Base-by-base conservation (phyloP, 2,113 vertebrate species). In the Silurus meridionalis region DNA sequence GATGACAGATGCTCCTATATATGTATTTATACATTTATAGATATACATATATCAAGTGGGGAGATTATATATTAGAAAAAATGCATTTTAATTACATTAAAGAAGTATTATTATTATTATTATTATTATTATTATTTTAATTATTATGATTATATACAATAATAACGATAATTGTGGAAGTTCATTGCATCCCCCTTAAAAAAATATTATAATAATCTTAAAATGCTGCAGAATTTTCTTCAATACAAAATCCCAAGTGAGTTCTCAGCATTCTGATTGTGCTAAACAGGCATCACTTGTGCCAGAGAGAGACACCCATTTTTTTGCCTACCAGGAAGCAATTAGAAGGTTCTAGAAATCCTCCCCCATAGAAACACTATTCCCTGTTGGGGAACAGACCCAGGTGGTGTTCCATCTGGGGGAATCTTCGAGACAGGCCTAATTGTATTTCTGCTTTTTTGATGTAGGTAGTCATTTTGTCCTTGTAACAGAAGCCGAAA, bases 281-380 rank as follows among this genome's bases (percentile, higher is more conserved):
- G n/a, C 15, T 9, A 17, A 58, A 4, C 53, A 79, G n/a, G 66
- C 66, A 25, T 83, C 28, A 60, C 25, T 58, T 28, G n/a, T 28
- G 5, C 53, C 19, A 69, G 25, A 8, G 19, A 10, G 28, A 71
- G 28, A 58, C 25, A 13, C 55, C 53, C 21, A 25, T 21, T 48
- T 28, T 67, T 58, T 80, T 57, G 53, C 25, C 17, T 80, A 80
- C 17, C 52, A 25, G 53, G 50, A 83, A 69, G 53, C 67, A 48
- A 71, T 84, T 74, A 84, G 67, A 74, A 50, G 55, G 69, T 50
- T 84, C 28, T 60, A 57, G 52, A 61, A 74, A 46, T 61, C 55
- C 69, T 75, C 28, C 82, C 67, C 64, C 52, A 57, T 37, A 28
- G 23, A 83, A 69, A 69, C 53, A 46, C 28, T 0, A 15, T 48